Conservation (phyloP, 2,888 invertebrate species). For the Geotrupes spiniger region DNA sequence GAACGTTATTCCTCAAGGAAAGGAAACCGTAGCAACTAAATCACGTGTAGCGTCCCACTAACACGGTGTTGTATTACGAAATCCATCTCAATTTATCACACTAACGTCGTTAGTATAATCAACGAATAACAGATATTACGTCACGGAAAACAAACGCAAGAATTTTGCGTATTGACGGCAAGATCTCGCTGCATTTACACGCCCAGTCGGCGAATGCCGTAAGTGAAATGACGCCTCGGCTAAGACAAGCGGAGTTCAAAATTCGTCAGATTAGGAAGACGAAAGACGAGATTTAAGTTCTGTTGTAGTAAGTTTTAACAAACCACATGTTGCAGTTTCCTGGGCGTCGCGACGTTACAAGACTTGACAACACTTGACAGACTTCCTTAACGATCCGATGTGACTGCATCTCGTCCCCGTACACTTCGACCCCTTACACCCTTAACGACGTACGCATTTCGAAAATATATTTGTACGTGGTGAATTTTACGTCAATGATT, state of each 20-base stretch:
- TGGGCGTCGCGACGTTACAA: constrained; percentile 34
- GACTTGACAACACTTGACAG: constrained; percentile 42
- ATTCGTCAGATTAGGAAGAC: constrained; percentile 38
- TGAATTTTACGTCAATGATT: too few relatives aligned
- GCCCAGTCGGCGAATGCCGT: constrained; percentile 11
- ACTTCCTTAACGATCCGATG: constrained; percentile 37
- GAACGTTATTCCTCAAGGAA: too few relatives aligned
- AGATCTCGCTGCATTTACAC: constrained; percentile 15
- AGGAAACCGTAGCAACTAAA: too few relatives aligned
- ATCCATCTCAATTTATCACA: too few relatives aligned
- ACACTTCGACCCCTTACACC: not conserved
- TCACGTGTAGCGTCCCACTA: too few relatives aligned
- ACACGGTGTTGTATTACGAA: too few relatives aligned
- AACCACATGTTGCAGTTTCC: constrained; percentile 44
- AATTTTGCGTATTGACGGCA: not conserved
- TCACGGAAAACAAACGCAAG: not conserved
- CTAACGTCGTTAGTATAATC: too few relatives aligned
- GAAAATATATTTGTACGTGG: not conserved
- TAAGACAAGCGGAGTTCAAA: constrained; percentile 22
- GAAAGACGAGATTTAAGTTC: constrained; percentile 37
- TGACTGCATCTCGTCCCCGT: not conserved
- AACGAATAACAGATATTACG: not conserved
- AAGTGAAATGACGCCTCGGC: not conserved
- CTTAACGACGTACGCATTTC: not conserved
- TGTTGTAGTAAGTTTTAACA: constrained; percentile 41